Percentiles rank a stretch among this genome's conserved stretches.
Conservation (phyloP, 2,888 invertebrate genomes). For the Chaetoderma sp. region DNA sequence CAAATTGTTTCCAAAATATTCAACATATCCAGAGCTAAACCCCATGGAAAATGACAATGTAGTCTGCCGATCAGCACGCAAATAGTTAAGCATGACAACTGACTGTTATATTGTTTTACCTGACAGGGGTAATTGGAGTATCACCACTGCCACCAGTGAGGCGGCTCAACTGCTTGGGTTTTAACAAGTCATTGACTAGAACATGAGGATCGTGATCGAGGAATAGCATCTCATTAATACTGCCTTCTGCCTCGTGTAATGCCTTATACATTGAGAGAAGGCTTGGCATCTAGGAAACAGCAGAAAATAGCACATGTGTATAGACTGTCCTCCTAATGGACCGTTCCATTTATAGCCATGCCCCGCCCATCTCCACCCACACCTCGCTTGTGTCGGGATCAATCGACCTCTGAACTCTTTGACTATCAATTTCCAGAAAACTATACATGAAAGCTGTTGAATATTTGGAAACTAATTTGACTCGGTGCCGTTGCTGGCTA, state of each 20-base stretch:
- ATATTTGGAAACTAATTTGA: too few relatives aligned
- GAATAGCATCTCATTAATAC: conserved; percentile 57
- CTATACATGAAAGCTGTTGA: too few relatives aligned
- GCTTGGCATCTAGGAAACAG: conserved; percentile 37
- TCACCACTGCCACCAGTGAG: background rate
- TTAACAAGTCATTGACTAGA: background rate
- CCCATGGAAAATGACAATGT: too few relatives aligned
- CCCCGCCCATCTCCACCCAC: too few relatives aligned
- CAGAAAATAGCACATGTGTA: background rate
- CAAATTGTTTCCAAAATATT: too few relatives aligned
- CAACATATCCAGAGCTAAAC: too few relatives aligned
- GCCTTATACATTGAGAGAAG: conserved; percentile 43
- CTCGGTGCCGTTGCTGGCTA: too few relatives aligned
- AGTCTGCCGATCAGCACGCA: too few relatives aligned
- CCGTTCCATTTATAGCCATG: background rate
- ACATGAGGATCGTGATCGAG: conserved; percentile 51
- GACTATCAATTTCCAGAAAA: too few relatives aligned
- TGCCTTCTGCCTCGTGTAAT: conserved; percentile 46
- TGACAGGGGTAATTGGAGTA: background rate
- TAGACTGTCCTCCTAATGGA: background rate
- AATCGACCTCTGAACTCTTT: background rate
- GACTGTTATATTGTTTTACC: background rate
- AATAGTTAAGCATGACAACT: too few relatives aligned
- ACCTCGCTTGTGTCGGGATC: too few relatives aligned
- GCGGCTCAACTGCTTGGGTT: background rate